Conservation (phyloP, 2,113 vertebrate genomes). For the Megaceryle torquata region DNA sequence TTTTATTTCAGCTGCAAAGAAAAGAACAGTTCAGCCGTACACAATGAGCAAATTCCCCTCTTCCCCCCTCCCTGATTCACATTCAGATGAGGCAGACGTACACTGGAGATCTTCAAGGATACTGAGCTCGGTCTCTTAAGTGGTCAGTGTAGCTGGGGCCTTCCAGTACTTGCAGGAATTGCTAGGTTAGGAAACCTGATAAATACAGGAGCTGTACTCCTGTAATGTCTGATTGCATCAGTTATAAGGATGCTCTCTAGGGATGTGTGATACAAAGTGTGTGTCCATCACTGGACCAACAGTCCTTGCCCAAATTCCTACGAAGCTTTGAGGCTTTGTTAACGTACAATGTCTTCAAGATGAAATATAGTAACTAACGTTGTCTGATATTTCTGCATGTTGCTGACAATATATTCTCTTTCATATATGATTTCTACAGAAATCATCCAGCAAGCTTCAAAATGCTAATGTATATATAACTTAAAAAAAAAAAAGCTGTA, state of each 20-base stretch:
- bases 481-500: not conserved
- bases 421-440: not conserved
- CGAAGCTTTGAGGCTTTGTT: not conserved
- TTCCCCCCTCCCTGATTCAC: not conserved
- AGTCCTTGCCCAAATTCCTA: not conserved
- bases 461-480: not conserved
- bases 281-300: accelerated
- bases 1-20: not conserved
- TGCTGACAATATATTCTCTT: not conserved
- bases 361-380: not conserved
- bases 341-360: not conserved
- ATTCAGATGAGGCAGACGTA: not conserved
- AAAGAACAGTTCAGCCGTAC: not conserved
- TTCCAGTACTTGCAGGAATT: not conserved
- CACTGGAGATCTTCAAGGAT: not conserved
- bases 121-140: not conserved
- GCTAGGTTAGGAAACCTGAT: not conserved
- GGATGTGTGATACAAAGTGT: not conserved
- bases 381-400: no score
- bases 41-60: not conserved
- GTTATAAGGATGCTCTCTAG: not conserved
- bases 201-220: not conserved
- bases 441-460: not conserved
- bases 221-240: not conserved
- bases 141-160: not conserved